Percentiles rank a stretch among this genome's conserved stretches.
These are phyloP conservation scores for Phoxinus dragarum DNA, from an alignment of 2,797 vertebrate species.

Conservation along the genomic window DNA sequence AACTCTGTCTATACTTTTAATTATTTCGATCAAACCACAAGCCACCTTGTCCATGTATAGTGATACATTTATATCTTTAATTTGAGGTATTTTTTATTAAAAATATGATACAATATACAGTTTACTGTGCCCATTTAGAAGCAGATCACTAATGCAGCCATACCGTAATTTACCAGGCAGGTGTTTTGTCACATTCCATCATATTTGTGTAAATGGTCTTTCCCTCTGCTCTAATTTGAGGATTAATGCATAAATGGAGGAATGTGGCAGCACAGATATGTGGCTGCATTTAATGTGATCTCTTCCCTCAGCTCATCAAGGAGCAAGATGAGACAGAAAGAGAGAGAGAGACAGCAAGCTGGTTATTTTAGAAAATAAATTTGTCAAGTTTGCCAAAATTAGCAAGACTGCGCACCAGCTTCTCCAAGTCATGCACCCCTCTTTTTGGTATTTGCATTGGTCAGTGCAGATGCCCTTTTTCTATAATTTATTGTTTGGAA, in stretches of 20 bases:
- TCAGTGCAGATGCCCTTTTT: slow-evolving; percentile 32
- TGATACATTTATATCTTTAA: not conserved
- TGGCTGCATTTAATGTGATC: slow-evolving; percentile 23
- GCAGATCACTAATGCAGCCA: not conserved
- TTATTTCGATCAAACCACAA: not conserved
- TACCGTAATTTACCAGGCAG: not conserved
- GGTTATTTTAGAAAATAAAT: not conserved
- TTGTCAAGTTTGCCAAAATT: slow-evolving; percentile 4
- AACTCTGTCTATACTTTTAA: not conserved
- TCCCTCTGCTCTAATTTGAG: slow-evolving; percentile 14
- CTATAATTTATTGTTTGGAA: slow-evolving; percentile 36
- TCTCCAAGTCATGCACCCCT: slow-evolving; percentile 3
- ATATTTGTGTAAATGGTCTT: not conserved
- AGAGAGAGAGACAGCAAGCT: not conserved
- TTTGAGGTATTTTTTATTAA: no score
- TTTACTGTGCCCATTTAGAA: not conserved
- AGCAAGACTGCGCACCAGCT: not conserved
- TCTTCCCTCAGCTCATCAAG: not conserved
- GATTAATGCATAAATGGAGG: slow-evolving; percentile 11
- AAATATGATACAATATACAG: not conserved
- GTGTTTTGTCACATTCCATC: slow-evolving; percentile 4
- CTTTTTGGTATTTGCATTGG: slow-evolving; percentile 15
- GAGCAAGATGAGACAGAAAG: not conserved
- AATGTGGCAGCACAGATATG: not conserved
- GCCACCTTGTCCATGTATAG: not conserved